Conservation (phyloP, 2,888 invertebrate genomes). For the Phortica magna region DNA sequence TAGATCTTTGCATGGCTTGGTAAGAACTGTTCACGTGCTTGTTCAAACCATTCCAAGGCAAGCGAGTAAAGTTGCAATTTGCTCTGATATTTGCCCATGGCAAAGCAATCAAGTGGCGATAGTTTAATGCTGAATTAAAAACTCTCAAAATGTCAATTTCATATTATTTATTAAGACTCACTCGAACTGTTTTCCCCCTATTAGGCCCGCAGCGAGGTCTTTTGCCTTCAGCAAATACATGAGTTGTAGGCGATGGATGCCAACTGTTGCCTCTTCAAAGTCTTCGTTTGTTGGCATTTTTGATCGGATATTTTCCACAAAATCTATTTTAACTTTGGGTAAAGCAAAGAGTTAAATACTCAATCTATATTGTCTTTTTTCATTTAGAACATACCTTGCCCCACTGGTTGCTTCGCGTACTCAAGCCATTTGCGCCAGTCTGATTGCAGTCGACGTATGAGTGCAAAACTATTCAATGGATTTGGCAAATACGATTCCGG, state of each 20-base stretch:
- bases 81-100: conserved; percentile 43
- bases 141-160: not conserved
- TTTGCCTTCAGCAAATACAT: not conserved
- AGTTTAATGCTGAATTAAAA: conserved; percentile 41
- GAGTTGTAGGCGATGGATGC: not conserved
- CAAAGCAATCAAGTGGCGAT: conserved; percentile 48
- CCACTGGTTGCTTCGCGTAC: conserved; percentile 23
- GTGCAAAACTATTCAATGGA: conserved; percentile 48
- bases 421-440: conserved; percentile 51
- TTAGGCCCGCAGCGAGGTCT: conserved; percentile 4
- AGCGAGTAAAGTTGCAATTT: not conserved
- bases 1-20: conserved; percentile 9
- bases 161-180: not conserved
- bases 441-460: conserved; percentile 51
- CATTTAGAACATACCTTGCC: conserved; percentile 38
- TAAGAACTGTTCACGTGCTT: conserved; percentile 44
- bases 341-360: not conserved
- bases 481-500: conserved; percentile 46
- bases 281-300: conserved; percentile 6
- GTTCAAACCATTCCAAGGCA: conserved; percentile 47
- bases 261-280: not conserved
- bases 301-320: not conserved
- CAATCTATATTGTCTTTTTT: not conserved
- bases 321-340: not conserved
- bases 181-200: not conserved